Percentiles rank a stretch among this genome's conserved stretches.
Conservation (phyloP, 2,797 vertebrate genomes). For the Etheostoma nigrum region DNA sequence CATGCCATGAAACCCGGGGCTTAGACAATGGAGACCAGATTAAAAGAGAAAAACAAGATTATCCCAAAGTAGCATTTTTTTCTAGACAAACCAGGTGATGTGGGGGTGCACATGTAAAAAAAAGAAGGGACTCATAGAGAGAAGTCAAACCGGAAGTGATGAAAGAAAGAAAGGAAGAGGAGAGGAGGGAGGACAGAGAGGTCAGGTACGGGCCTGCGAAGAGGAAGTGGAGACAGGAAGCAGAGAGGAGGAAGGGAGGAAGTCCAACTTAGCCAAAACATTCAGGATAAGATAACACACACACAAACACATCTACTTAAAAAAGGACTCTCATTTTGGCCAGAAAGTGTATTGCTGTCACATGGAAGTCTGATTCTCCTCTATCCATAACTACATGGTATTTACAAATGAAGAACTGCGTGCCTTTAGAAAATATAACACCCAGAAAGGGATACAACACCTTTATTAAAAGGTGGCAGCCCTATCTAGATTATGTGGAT, state of each 20-base stretch:
- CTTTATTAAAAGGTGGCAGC: too few relatives aligned
- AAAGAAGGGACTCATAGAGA: conserved; percentile 8
- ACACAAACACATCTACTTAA: conserved; percentile 21
- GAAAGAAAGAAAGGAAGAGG: conserved; percentile 42
- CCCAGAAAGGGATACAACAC: too few relatives aligned
- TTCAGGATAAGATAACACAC: conserved; percentile 73
- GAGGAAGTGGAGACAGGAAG: conserved; percentile 69
- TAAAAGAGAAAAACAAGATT: too few relatives aligned
- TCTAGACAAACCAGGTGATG: not conserved
- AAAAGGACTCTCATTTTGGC: not conserved
- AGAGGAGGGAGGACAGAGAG: conserved; percentile 16
- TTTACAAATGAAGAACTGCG: too few relatives aligned
- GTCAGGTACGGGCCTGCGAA: conserved; percentile 53
- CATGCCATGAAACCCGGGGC: too few relatives aligned
- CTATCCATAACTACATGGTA: too few relatives aligned
- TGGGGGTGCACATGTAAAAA: not conserved
- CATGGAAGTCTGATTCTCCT: too few relatives aligned
- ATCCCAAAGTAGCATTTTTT: not conserved
- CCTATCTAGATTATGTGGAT: too few relatives aligned
- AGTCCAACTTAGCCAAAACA: conserved; percentile 40
- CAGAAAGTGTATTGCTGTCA: too few relatives aligned
- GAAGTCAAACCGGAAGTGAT: conserved; percentile 26
- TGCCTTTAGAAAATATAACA: too few relatives aligned
- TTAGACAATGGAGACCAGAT: too few relatives aligned
- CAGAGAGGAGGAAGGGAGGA: conserved; percentile 68